Base-by-base conservation (phyloP, 2,113 vertebrate genomes). In the Sorex araneus region DNA sequence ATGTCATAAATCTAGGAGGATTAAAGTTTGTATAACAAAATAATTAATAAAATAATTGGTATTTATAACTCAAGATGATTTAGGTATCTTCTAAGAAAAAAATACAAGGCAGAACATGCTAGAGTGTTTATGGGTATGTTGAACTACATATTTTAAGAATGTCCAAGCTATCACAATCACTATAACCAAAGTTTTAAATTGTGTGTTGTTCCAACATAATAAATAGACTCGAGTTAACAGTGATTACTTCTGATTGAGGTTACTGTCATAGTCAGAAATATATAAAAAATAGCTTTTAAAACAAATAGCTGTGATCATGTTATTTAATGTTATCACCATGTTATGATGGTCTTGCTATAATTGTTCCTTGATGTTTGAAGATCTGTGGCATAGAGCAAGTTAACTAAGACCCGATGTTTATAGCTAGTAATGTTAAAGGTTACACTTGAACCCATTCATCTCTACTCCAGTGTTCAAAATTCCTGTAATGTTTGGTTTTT, bases 351-450 rank as follows among this genome's bases (percentile, higher is more conserved):
- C 45, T 66, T 83, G 12, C 28, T 77, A 0, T 63, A 84, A 50
- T 95, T 90, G 84, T 16, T 40, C 66, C 67, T 71, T 77, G 67
- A 28, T 66, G 57, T 82, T 90, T 70, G 28, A 90, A 40, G 83
- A 64, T 75, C 28, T 30, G 19, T n/a, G 50, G 34, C 83, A 45
- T 76, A 40, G 69, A 76, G 32, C 19, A 30, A 21, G 30, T 71
- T 87, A 36, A 21, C 23, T 12, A 36, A 27, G 1, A 12, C 76
- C 30, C 43, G 69, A 3, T 16, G 32, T 76, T 70, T 90, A 13
- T 30, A 30, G 10, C 83, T 66, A 30, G 36, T 74, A 69, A 87
- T 40, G 34, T 83, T 78, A 36, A 45, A 75, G 12, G 21, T 79
- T 86, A 28, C 25, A 69, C 63, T 83, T 69, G 57, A 87, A 60